Base-by-base conservation (phyloP, 2,888 invertebrate genomes). In the Stratiomys singularior region DNA sequence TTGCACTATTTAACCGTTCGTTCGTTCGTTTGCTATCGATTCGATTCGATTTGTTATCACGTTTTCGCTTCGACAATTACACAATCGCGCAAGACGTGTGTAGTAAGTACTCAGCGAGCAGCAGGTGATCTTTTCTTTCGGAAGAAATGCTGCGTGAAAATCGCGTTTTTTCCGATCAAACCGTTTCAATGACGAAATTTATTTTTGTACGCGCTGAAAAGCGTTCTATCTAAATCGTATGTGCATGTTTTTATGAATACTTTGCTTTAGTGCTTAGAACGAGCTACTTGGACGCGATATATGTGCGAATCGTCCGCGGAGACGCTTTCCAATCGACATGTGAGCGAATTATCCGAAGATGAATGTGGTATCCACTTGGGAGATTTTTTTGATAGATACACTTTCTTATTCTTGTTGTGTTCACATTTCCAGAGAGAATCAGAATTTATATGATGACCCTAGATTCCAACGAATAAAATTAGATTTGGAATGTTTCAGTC, bases 391-490 rank as follows among this genome's bases (percentile, higher is more conserved):
- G 9, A 27, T 47, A 37, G 60, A n/a, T 27, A 74, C 28, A 58
- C 15, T 60, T 58, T 74, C 47, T 46, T 7, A 69, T 25, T 46
- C 47, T 9, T 23, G 46, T 7, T 58, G 21, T 60, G n/a, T n/a
- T n/a, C n/a, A 21, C 13, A 44, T 67, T 67, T 44, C n/a, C 28
- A 30, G 11, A 67, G 25, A 44, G 67, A 9, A 44, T 67, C 9
- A 28, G 21, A 18, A 1, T 18, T 30, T 11, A 71, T 21, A 15
- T 15, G 56, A 56, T 18, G 56, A 11, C 28, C 25, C n/a, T n/a
- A n/a, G n/a, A n/a, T n/a, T 25, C 72, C 72, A 72, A 37, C 21
- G 74, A 74, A 37, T 74, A 74, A 74, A 56, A 28, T 72, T 72
- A 72, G 58, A 72, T 56, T 18, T 56, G 30, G 56, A 72, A 72